Conservation (phyloP, 2,888 invertebrate genomes). For the Blomia tropicalis region DNA sequence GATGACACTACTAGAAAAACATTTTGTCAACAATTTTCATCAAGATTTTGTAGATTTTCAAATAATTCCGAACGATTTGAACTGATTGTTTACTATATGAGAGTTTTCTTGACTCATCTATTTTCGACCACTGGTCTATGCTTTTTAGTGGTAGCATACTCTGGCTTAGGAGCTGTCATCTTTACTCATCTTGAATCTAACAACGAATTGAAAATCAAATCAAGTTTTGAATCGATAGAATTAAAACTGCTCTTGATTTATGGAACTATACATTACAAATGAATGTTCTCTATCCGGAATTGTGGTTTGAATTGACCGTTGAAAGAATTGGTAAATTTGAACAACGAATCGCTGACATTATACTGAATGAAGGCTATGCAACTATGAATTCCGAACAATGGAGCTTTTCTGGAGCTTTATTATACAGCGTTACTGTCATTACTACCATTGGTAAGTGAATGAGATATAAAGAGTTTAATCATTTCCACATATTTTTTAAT, state of each 20-base stretch:
- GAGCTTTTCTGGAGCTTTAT: slow-evolving; percentile 53
- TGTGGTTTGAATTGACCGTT: slow-evolving; percentile 64
- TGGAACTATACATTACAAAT: slow-evolving; percentile 74
- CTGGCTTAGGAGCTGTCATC: slow-evolving; percentile 37
- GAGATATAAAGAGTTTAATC: neutral
- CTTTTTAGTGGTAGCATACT: slow-evolving; percentile 38
- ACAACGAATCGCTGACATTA: slow-evolving; percentile 57
- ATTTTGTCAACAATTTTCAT: neutral
- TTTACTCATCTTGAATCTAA: slow-evolving; percentile 36
- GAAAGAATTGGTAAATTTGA: slow-evolving; percentile 62
- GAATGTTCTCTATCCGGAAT: slow-evolving; percentile 63
- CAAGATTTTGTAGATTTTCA: neutral
- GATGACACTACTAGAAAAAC: neutral
- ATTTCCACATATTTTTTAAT: too few relatives aligned
- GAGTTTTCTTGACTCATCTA: slow-evolving; percentile 34
- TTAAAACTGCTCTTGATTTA: slow-evolving; percentile 35
- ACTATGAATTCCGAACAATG: slow-evolving; percentile 46
- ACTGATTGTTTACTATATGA: slow-evolving; percentile 26
- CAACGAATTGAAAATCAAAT: slow-evolving; percentile 30
- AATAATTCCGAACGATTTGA: too few relatives aligned
- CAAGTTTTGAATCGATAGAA: slow-evolving; percentile 25
- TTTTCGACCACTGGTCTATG: slow-evolving; percentile 39
- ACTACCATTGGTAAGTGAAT: slow-evolving; percentile 41
- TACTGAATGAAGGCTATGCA: slow-evolving; percentile 41
- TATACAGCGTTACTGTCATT: slow-evolving; percentile 28